Conservation (phyloP, 1,140 invertebrate genomes). For the Acyrthosiphon pisum region DNA sequence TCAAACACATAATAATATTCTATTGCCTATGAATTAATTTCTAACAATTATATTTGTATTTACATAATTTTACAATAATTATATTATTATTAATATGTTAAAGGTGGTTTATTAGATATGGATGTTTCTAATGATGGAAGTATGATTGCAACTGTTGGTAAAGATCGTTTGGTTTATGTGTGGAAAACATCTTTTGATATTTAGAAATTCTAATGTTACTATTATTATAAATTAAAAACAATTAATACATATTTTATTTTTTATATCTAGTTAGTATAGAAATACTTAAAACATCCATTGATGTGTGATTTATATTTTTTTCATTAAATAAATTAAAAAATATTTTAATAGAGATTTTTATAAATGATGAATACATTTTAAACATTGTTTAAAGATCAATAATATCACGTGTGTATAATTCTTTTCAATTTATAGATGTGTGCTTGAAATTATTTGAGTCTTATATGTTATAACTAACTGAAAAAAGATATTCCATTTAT, state of each 20-base stretch:
- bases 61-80: neutral
- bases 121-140: slow-evolving; percentile 44
- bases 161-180: neutral
- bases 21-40: neutral
- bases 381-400: neutral
- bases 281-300: neutral
- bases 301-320: neutral
- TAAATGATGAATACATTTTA: neutral
- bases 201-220: neutral
- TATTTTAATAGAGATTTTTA: neutral
- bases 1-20: neutral
- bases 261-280: neutral
- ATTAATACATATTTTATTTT: neutral
- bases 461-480: too few species aligned
- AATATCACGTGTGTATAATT: neutral
- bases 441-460: too few species aligned
- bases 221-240: neutral
- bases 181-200: slow-evolving; percentile 36
- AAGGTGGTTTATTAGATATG: neutral
- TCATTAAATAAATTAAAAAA: neutral
- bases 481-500: neutral
- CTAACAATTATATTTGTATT: neutral
- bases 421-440: neutral
- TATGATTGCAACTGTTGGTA: slow-evolving; percentile 1
- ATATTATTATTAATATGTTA: neutral